Evolutionary conservation across 2,797 vertebrate genomes (phyloP), one percentile per base, ranked within the genome.

Genomic region (Telmatherina bonti): DNA sequence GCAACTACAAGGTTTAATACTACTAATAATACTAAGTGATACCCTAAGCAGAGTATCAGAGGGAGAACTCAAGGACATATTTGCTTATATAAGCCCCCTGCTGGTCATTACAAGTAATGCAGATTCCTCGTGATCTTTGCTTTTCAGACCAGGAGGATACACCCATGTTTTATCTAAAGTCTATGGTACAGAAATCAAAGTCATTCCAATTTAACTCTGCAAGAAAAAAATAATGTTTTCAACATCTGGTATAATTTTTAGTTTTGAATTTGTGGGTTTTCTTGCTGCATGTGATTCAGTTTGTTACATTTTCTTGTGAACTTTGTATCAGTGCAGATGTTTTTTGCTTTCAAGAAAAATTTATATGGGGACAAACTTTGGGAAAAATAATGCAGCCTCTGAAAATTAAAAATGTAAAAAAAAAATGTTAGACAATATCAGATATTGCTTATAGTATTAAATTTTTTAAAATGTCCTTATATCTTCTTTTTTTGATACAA

Each of bases 221-320:
- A n/a, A 29, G 36, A 58, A 60, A 68, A 66, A 9, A 67, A 49
- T 7, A 10, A 5, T 1, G 60, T 54, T 47, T 57, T 12, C n/a
- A 15, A 27, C 13, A 27, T 52, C 13, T 26, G 24, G 30, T 29
- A 45, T 11, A 4, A 43, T 10, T 15, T 6, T 45, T 61, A 30
- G 55, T 71, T 16, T 71, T 67, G 5, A 58, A 43, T 22, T 72
- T 58, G 8, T 18, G 11, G 26, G 31, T 71, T 84, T 77, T 63
- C 67, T 76, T 69, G 64, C 81, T 76, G 85, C 76, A 88, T 68
- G 63, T 72, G 56, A 82, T 67, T 88, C 66, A 74, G 38, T 87
- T 63, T 73, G 54, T 87, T 75, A 30, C 38, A 76, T 70, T 77
- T 76, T 81, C 56, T 67, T 74, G 79, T 91, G 68, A 87, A 78